Percentiles rank a stretch among this genome's conserved stretches.
These are phyloP conservation scores for Lamprotornis superbus DNA, from an alignment of 2,113 vertebrate genomes.

Conservation along the genomic window DNA sequence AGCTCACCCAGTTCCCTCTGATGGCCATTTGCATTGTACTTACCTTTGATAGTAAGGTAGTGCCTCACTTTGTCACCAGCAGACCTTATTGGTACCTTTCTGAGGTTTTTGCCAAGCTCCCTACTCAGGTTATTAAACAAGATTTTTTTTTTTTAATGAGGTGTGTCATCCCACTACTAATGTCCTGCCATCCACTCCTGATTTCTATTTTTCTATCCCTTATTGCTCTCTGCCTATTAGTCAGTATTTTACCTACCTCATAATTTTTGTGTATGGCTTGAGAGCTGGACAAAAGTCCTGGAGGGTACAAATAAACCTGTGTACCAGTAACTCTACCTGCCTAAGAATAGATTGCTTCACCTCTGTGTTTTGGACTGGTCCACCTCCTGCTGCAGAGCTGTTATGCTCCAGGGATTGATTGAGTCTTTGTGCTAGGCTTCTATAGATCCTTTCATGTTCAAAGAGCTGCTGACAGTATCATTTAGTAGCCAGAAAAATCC, in stretches of 20 bases:
- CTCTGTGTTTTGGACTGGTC: not conserved
- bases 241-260: not conserved
- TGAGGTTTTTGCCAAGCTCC: not conserved
- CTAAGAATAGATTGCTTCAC: not conserved
- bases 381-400: slow-evolving; percentile 4
- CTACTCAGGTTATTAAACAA: not conserved
- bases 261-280: not conserved
- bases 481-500: slow-evolving; percentile 4
- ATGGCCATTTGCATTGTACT: not conserved
- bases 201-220: not conserved
- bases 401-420: not conserved
- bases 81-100: not conserved
- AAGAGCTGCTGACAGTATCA: not conserved
- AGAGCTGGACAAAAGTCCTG: not conserved
- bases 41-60: not conserved
- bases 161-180: not conserved
- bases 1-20: not conserved
- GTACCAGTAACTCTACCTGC: not conserved
- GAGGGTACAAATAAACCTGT: not conserved
- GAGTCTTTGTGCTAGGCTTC: not conserved
- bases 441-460: not conserved
- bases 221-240: not conserved
- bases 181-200: not conserved
- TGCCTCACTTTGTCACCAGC: not conserved
- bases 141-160: not conserved